phyloP scores from a whole-genome alignment of 2,797 vertebrate genomes.

The Ptychobarbus kaznakovi region DNA sequence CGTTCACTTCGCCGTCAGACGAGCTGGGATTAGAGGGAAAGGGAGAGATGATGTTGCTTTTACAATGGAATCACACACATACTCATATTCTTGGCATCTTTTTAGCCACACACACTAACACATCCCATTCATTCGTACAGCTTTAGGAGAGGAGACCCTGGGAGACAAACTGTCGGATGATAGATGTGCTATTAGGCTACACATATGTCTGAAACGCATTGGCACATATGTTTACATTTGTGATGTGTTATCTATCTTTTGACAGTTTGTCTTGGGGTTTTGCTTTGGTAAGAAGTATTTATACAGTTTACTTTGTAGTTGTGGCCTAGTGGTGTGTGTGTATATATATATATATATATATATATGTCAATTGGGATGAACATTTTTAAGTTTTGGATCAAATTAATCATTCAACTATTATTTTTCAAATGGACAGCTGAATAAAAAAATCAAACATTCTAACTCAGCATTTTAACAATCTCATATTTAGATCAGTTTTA shows the following conservation, averaged over 20 bases:
- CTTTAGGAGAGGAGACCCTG: conserved; percentile 26
- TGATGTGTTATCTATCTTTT: background rate
- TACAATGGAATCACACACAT: conserved; percentile 38
- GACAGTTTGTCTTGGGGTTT: background rate
- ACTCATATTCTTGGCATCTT: conserved; percentile 18
- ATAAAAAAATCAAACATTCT: background rate
- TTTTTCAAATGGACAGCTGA: no score
- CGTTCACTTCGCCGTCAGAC: conserved; percentile 54
- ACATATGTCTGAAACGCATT: conserved; percentile 12
- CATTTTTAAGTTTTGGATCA: background rate
- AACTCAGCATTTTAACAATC: background rate
- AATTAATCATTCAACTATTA: background rate
- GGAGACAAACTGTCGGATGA: conserved; percentile 35
- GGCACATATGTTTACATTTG: conserved; percentile 14
- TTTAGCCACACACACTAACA: conserved; percentile 28
- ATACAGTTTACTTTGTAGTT: background rate
- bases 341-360: background rate
- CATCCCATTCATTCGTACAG: conserved; percentile 38
- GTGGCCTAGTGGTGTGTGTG: background rate
- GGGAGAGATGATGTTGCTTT: conserved; percentile 44
- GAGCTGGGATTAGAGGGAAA: conserved; percentile 54
- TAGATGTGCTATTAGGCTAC: conserved; percentile 24
- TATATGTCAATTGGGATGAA: background rate
- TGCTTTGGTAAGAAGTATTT: background rate
- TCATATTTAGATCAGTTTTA: background rate